These are phyloP conservation scores for Rhea pennata DNA, from an alignment of 2,113 vertebrate species.

Conservation along the genomic window DNA sequence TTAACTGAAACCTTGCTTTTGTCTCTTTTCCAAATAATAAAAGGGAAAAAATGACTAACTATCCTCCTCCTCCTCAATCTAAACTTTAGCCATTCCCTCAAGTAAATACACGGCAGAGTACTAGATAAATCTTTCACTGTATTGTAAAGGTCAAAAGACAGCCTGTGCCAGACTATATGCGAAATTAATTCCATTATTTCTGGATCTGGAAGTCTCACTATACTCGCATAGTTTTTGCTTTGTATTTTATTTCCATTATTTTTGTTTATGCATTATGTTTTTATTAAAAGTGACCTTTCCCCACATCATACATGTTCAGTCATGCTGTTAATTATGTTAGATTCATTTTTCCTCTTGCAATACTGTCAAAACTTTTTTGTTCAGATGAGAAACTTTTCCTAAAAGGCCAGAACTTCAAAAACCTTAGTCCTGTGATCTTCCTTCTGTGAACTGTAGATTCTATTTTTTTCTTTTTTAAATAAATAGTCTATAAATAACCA, in stretches of 20 bases:
- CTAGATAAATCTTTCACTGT: background rate
- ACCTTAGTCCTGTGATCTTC: background rate
- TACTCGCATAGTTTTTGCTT: background rate
- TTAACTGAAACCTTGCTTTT: background rate
- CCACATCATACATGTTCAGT: background rate
- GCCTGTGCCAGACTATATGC: background rate
- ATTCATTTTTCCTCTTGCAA: background rate
- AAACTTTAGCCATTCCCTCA: background rate
- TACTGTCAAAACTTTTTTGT: background rate
- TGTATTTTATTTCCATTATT: background rate
- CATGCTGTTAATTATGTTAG: background rate
- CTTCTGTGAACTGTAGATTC: background rate
- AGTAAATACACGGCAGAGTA: background rate
- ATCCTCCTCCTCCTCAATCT: background rate
- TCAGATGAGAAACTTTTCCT: background rate
- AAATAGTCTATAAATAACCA: background rate
- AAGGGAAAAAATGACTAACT: fast-evolving
- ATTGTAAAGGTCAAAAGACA: background rate
- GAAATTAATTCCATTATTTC: background rate
- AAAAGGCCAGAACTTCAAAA: background rate
- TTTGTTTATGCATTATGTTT: background rate
- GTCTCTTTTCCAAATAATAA: background rate
- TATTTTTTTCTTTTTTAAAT: background rate
- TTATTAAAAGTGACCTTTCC: background rate
- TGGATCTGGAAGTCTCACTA: background rate